Conservation (phyloP, 2,113 vertebrate genomes). For the Bos taurus region DNA sequence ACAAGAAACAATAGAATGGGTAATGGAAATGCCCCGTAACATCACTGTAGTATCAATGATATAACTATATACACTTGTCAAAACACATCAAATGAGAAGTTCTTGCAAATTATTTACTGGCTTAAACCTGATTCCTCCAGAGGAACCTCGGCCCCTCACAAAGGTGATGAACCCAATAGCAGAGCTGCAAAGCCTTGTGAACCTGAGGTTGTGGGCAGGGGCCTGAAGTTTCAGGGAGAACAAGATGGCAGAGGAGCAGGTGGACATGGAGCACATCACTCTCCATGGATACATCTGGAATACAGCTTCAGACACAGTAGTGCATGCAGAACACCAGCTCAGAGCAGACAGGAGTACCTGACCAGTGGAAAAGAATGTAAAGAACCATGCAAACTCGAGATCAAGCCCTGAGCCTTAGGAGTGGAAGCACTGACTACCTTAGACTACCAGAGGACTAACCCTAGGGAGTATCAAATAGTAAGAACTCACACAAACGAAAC, state of each 20-base stretch:
- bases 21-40: background rate
- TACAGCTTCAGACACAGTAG: background rate
- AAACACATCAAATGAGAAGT: background rate
- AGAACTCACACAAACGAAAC: background rate
- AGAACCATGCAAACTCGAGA: background rate
- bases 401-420: background rate
- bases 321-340: background rate
- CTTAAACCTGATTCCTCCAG: background rate
- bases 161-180: background rate
- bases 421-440: background rate
- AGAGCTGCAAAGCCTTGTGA: background rate
- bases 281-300: background rate
- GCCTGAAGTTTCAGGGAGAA: background rate
- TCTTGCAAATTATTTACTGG: background rate
- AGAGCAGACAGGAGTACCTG: background rate
- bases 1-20: background rate
- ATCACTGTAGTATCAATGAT: background rate
- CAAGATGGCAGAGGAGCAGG: background rate
- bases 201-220: background rate
- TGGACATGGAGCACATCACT: background rate
- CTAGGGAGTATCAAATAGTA: background rate
- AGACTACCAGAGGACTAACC: background rate
- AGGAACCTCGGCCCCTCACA: background rate
- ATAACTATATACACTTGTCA: background rate
- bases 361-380: background rate